Conservation (phyloP, 2,888 invertebrate genomes). For the Podabrus alpinus region DNA sequence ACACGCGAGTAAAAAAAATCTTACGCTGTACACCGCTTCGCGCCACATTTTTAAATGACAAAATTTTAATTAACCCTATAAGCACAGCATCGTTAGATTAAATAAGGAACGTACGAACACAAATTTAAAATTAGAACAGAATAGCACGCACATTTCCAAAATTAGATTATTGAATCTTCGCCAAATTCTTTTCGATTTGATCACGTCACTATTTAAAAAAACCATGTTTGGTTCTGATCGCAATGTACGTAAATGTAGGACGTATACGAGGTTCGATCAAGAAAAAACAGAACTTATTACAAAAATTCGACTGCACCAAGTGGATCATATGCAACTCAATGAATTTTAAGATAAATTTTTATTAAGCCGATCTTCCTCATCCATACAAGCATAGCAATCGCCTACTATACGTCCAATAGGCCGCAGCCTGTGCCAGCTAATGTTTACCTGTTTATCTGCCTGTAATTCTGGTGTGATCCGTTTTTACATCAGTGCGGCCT, state of each 20-base stretch:
- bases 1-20: not conserved
- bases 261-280: not conserved
- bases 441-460: too few relatives aligned
- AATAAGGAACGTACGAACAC: not conserved
- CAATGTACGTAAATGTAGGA: not conserved
- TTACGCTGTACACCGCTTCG: constrained; percentile 38
- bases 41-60: constrained; percentile 34
- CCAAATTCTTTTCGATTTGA: constrained; percentile 5
- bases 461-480: too few relatives aligned
- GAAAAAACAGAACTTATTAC: not conserved
- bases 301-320: too few relatives aligned
- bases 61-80: not conserved
- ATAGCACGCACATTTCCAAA: not conserved
- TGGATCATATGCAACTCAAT: too few relatives aligned
- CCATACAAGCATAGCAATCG: too few relatives aligned
- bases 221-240: not conserved
- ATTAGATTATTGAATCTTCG: not conserved
- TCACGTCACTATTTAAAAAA: not conserved
- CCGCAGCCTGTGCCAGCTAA: too few relatives aligned
- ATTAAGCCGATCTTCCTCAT: too few relatives aligned
- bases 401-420: too few relatives aligned
- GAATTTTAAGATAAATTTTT: too few relatives aligned
- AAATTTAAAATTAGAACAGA: not conserved
- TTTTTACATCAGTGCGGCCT: too few relatives aligned
- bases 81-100: not conserved